Evolutionary conservation across 2,888 invertebrate species (phyloP), one percentile per base, ranked within the genome.

Genomic region (Drosophila antonietae): DNA sequence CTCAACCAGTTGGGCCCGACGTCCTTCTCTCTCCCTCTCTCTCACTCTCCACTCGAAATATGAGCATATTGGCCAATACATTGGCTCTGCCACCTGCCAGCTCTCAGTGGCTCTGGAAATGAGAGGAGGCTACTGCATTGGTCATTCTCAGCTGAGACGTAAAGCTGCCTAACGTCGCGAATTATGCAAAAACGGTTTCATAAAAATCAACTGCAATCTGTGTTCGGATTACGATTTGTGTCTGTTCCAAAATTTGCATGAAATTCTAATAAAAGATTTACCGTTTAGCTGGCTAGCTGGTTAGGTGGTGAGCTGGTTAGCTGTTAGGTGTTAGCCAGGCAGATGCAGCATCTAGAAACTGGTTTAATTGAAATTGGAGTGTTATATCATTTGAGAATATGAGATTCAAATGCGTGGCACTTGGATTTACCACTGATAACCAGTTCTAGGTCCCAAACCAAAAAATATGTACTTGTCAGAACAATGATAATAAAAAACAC

Each of bases 231-330:
- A 46, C 55, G 62, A 53, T 67, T 49, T 62, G 23, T 52, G 53
- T 39, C 20, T 53, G 59, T 63, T 63, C 41, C 69, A 14, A 60
- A 86, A 86, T 86, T 86, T 77, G 73, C 88, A 86, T 86, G 74
- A 82, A 78, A 88, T 85, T 80, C 81, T 77, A 82, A 86, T 89
- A 88, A 89, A 85, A 76, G 75, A 85, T 86, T 81, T 87, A 84
- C 84, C 88, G 82, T 83, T 83, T 51, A 37, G 73, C 51, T 72
- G 37, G 39, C 20, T 18, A 52, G n/a, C 49, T 49, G 49, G 33
- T 6, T 12, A 14, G 28, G 28, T n/a, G 49, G 9, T 51, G 7
- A 6, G 31, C 49, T 33, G 49, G 49, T 33, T 33, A 18, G 10
- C 18, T 20, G 67, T 81, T 76, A 68, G 87, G 72, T 84, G 88